phyloP scores from a whole-genome alignment of 2,113 vertebrate species.

The Callionymus lyra region DNA sequence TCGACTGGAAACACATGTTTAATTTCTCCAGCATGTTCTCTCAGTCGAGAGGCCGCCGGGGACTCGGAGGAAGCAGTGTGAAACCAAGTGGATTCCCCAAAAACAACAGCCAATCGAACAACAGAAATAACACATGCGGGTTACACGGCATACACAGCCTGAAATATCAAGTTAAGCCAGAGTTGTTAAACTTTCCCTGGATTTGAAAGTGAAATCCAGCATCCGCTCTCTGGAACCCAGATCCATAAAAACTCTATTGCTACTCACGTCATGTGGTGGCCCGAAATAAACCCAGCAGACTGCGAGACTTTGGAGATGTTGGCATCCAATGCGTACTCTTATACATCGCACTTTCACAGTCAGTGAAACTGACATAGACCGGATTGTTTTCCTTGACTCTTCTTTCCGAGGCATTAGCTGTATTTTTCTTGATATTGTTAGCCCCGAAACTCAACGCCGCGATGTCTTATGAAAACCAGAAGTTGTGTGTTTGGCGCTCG shows the following conservation, averaged over 20 bases:
- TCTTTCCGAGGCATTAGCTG: slow-evolving; percentile 10
- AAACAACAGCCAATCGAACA: slow-evolving; percentile 4
- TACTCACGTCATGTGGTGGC: slow-evolving; percentile 23
- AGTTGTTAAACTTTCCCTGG: slow-evolving; percentile 21
- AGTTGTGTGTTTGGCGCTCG: slow-evolving; percentile 36
- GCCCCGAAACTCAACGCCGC: slow-evolving; percentile 14
- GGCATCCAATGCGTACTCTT: slow-evolving; percentile 12
- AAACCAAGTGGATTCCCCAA: slow-evolving; percentile 3
- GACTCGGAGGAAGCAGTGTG: slow-evolving; percentile 4
- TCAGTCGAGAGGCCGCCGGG: background rate
- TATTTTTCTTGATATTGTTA: slow-evolving; percentile 16
- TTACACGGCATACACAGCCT: background rate
- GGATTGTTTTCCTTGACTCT: slow-evolving; percentile 13
- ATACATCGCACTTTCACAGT: slow-evolving; percentile 11
- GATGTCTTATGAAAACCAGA: slow-evolving; percentile 36
- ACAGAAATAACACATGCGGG: slow-evolving; percentile 14
- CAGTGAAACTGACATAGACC: slow-evolving; percentile 8
- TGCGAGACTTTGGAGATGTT: slow-evolving; percentile 11
- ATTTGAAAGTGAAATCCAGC: slow-evolving; percentile 12
- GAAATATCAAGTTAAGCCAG: slow-evolving; percentile 13
- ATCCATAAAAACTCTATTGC: slow-evolving; percentile 26
- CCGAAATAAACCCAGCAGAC: slow-evolving; percentile 15
- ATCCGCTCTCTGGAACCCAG: slow-evolving; percentile 5
- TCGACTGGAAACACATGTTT: slow-evolving; percentile 15
- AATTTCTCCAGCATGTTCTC: slow-evolving; percentile 12